These are phyloP conservation scores for Harpalus rubripes DNA, from an alignment of 2,888 invertebrate species.

Conservation along the genomic window DNA sequence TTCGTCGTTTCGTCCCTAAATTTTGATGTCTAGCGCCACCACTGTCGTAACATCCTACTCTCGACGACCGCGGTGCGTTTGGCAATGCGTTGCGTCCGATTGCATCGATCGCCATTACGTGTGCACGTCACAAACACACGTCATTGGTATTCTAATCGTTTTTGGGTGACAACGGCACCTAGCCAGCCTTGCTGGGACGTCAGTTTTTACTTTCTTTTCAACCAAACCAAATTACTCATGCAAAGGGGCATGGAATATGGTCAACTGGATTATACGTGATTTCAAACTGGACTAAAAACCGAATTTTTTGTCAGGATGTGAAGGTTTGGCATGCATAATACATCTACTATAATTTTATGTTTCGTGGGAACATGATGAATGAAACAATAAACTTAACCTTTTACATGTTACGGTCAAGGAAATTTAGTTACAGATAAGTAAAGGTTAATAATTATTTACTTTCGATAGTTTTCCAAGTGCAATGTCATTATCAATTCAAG, in stretches of 20 bases:
- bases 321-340: not conserved
- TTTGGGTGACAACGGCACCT: slow-evolving; percentile 54
- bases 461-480: not conserved
- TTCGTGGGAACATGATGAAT: not conserved
- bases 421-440: not conserved
- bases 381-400: not conserved
- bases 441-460: not conserved
- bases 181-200: not conserved
- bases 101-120: slow-evolving; percentile 42
- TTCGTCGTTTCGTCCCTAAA: too few relatives aligned
- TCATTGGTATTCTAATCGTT: slow-evolving; percentile 58
- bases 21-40: not conserved
- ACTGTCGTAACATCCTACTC: not conserved
- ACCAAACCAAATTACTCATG: slow-evolving; percentile 8
- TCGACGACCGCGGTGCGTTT: not conserved
- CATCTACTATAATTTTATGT: not conserved
- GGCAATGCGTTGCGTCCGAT: slow-evolving; percentile 36
- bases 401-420: not conserved
- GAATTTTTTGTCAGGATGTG: slow-evolving; percentile 5
- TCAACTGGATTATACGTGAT: slow-evolving; percentile 26
- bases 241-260: not conserved
- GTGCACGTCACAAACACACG: slow-evolving; percentile 51
- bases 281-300: slow-evolving; percentile 16
- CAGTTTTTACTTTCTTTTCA: slow-evolving; percentile 46
- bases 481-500: not conserved